Percentiles rank a stretch among this genome's conserved stretches.
phyloP scores from a whole-genome alignment of 2,888 invertebrate genomes.

The Palloptera scutellata region DNA sequence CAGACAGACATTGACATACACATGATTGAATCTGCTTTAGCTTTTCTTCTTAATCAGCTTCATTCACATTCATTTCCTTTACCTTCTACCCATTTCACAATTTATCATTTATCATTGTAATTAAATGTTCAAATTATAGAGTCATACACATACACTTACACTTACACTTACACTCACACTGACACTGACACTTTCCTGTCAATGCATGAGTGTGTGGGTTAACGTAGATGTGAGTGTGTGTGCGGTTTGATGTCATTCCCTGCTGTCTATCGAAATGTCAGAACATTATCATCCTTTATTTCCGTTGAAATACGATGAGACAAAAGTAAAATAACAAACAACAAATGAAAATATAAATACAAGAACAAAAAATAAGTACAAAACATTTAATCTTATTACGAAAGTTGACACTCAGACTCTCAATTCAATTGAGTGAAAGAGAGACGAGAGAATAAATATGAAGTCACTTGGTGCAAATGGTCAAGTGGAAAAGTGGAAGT shows the following conservation, averaged over 20 bases:
- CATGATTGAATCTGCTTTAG: no score
- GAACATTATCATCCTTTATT: background rate
- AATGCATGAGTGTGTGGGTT: background rate
- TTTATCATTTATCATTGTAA: no score
- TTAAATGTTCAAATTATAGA: background rate
- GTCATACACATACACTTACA: background rate
- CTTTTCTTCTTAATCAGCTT: no score
- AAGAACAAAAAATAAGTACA: background rate
- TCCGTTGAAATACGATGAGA: background rate
- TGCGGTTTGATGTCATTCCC: background rate
- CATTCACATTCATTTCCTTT: no score
- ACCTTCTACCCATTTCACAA: no score
- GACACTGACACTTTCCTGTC: background rate
- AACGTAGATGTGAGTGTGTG: no score
- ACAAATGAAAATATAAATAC: background rate
- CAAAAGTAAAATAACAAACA: slow-evolving; percentile 3
- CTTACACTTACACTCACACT: background rate
- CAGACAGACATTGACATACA: no score
- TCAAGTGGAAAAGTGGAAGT: background rate
- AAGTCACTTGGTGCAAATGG: background rate
- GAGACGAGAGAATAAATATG: background rate
- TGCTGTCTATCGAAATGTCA: background rate
- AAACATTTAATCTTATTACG: background rate
- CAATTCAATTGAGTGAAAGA: background rate
- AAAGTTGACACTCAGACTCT: background rate